Conservation (phyloP, 1,140 invertebrate genomes). For the Trypoxylus dichotomus region DNA sequence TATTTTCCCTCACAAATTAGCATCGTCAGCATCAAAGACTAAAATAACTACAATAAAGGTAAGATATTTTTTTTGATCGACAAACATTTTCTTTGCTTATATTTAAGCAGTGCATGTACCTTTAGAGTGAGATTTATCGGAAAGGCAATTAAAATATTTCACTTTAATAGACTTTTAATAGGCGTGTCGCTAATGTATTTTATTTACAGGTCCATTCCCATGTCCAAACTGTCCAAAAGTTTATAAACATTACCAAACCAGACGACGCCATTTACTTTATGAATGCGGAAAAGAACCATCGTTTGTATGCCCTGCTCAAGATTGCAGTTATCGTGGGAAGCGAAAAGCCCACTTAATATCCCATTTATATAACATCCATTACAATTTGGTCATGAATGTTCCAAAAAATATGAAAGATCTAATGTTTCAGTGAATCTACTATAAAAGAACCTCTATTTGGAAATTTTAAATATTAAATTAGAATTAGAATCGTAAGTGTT, state of each 20-base stretch:
- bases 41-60: too few species aligned
- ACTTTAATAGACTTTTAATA: not conserved
- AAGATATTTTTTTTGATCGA: too few species aligned
- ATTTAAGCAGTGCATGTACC: too few species aligned
- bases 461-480: constrained; percentile 12
- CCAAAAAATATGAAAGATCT: constrained; percentile 6
- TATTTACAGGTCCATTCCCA: constrained; percentile 16
- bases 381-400: constrained; percentile 16
- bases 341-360: constrained; percentile 39
- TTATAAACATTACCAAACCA: constrained; percentile 25
- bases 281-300: constrained; percentile 49
- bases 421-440: not conserved
- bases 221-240: constrained; percentile 27
- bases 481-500: not conserved
- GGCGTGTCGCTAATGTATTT: not conserved
- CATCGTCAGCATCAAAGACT: too few species aligned
- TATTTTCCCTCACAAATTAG: too few species aligned
- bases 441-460: not conserved
- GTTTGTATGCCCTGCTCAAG: constrained; percentile 51
- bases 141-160: too few species aligned
- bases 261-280: constrained; percentile 10
- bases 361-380: constrained; percentile 34
- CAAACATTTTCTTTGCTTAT: too few species aligned
- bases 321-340: constrained; percentile 52
- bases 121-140: too few species aligned